Percentiles rank a stretch among this genome's conserved stretches.
Evolutionary conservation across 2,888 invertebrate genomes (phyloP).

Genomic region (Lottia gigantea): DNA sequence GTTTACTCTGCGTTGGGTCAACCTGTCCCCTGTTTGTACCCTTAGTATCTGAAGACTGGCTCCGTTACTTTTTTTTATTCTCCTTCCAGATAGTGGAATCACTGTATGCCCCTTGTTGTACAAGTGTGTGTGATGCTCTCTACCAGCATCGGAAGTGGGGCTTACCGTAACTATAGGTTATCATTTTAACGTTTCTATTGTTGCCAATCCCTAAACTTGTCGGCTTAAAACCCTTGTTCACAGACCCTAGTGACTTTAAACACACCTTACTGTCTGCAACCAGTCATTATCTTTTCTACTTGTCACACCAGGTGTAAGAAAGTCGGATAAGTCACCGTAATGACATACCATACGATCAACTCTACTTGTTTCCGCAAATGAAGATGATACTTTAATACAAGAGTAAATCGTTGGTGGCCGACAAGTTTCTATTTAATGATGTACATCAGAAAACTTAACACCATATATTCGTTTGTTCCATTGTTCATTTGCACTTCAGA

Average conservation of each 20-base stretch:
- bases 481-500: too few species aligned
- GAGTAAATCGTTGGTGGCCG: not conserved
- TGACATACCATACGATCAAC: slow-evolving; percentile 5
- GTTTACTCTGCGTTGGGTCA: too few species aligned
- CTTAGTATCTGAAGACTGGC: too few species aligned
- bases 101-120: too few species aligned
- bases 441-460: too few species aligned
- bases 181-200: not conserved
- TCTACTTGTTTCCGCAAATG: slow-evolving; percentile 1
- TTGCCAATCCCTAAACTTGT: not conserved
- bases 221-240: slow-evolving; percentile 5
- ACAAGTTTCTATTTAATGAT: too few species aligned
- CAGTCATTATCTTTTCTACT: not conserved
- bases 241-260: not conserved
- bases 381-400: slow-evolving; percentile 8
- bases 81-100: too few species aligned
- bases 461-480: too few species aligned
- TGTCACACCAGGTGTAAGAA: slow-evolving; percentile 8
- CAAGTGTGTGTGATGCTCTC: too few species aligned
- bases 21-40: too few species aligned
- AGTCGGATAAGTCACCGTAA: slow-evolving; percentile 8
- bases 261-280: not conserved
- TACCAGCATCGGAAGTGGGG: not conserved
- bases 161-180: not conserved
- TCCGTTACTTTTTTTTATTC: too few species aligned